Percentiles rank a stretch among this genome's conserved stretches.
phyloP scores from a whole-genome alignment of 2,113 vertebrate genomes.

The Phocoena phocoena region DNA sequence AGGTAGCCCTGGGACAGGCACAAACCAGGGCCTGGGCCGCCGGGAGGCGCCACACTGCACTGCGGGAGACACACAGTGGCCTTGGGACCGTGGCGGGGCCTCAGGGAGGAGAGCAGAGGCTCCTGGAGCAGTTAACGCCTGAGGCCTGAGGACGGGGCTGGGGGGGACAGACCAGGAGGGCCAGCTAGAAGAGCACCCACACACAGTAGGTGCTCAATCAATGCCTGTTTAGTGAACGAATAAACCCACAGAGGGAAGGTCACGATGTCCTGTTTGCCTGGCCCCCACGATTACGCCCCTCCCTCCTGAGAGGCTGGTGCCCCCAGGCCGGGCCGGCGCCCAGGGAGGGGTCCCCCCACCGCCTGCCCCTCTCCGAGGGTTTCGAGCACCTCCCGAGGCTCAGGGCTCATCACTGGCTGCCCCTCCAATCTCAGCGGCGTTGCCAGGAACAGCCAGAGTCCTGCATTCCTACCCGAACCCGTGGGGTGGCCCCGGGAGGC shows the following conservation, averaged over 20 bases:
- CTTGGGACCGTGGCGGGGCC: accelerated
- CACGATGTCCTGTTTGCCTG: accelerated
- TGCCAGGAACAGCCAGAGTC: not conserved
- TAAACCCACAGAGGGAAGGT: accelerated
- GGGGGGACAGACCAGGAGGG: accelerated
- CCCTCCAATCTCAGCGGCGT: too few species aligned
- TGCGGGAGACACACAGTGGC: accelerated
- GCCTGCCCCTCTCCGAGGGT: not conserved
- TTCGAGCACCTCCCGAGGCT: accelerated
- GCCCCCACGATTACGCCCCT: accelerated
- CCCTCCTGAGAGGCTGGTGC: not conserved
- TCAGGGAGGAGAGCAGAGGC: accelerated
- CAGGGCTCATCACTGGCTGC: accelerated
- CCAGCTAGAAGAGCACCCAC: accelerated
- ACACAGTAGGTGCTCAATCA: not conserved
- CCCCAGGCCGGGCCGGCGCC: not conserved
- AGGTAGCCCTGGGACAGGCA: not conserved
- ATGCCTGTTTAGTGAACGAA: accelerated
- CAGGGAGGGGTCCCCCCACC: accelerated
- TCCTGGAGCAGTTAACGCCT: accelerated
- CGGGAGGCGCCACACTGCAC: accelerated
- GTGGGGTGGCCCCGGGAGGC: not conserved
- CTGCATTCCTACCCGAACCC: not conserved
- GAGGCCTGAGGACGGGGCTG: not conserved
- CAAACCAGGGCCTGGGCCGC: not conserved